phyloP scores from a whole-genome alignment of 2,797 vertebrate species.

The Hydrophis major region DNA sequence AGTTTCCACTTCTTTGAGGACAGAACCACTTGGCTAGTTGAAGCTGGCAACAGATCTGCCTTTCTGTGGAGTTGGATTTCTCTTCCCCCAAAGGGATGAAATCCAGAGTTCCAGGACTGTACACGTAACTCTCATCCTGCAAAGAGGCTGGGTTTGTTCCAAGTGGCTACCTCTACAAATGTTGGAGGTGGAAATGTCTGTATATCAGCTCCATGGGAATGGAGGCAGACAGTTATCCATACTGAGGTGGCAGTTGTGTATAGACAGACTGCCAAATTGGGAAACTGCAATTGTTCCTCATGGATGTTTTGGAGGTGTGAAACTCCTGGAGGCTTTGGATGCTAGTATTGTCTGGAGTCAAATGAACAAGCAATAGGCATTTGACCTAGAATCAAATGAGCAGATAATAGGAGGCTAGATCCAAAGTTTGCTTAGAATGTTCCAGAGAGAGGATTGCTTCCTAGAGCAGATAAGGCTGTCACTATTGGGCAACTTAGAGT shows the following conservation, averaged over 20 bases:
- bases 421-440: neutral
- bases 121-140: neutral
- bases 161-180: neutral
- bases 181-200: neutral
- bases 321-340: neutral
- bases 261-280: too few relatives aligned
- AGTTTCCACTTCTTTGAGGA: neutral
- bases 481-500: neutral
- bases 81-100: neutral
- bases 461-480: neutral
- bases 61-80: neutral
- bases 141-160: neutral
- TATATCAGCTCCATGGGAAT: neutral
- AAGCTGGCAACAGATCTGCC: neutral
- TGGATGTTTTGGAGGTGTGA: neutral
- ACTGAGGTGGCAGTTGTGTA: neutral
- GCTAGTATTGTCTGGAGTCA: neutral
- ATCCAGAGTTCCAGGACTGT: too few relatives aligned
- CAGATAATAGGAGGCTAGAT: neutral
- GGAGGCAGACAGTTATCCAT: neutral
- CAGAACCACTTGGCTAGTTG: neutral
- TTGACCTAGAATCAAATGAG: too few relatives aligned
- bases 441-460: neutral
- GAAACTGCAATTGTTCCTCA: neutral
- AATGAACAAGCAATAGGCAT: too few relatives aligned